Percentiles rank a stretch among this genome's conserved stretches.
Conservation (phyloP, 2,888 invertebrate species). For the Euproctis similis region DNA sequence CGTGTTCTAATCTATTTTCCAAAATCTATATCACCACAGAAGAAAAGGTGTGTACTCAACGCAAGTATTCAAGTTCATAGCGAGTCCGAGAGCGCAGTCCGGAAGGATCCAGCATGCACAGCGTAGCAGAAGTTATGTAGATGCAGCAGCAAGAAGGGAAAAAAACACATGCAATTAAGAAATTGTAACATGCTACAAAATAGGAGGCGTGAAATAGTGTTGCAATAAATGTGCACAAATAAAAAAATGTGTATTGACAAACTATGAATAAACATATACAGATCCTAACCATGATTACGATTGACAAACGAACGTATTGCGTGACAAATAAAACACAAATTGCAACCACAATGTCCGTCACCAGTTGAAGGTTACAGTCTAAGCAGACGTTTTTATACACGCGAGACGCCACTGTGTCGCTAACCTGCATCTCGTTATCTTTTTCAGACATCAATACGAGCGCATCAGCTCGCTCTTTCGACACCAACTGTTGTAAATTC, state of each 20-base stretch:
- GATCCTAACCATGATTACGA: not conserved
- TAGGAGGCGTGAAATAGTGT: constrained; percentile 10
- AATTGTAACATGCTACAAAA: constrained; percentile 15
- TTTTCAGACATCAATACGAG: constrained; percentile 31
- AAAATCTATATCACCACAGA: constrained; percentile 67
- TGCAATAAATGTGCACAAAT: not conserved
- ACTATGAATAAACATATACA: constrained; percentile 1
- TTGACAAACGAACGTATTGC: not conserved
- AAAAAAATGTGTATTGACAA: not conserved
- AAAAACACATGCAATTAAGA: constrained; percentile 66
- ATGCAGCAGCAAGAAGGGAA: constrained; percentile 37
- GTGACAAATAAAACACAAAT: constrained; percentile 2
- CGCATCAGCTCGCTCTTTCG: constrained; percentile 44
- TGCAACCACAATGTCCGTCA: constrained; percentile 15
- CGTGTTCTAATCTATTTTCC: constrained; percentile 78
- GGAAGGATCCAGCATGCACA: constrained; percentile 25
- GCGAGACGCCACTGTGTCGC: constrained; percentile 30
- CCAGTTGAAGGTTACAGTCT: constrained; percentile 14
- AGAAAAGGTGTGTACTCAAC: constrained; percentile 39
- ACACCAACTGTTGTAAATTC: constrained; percentile 30
- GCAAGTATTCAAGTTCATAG: constrained; percentile 28
- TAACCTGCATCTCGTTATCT: constrained; percentile 55
- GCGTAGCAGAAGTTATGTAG: constrained; percentile 35
- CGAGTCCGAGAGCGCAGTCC: constrained; percentile 23
- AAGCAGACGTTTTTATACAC: constrained; percentile 13